Evolutionary conservation across 2,113 vertebrate species (phyloP).

Genomic region (Todiramphus saurophagus): DNA sequence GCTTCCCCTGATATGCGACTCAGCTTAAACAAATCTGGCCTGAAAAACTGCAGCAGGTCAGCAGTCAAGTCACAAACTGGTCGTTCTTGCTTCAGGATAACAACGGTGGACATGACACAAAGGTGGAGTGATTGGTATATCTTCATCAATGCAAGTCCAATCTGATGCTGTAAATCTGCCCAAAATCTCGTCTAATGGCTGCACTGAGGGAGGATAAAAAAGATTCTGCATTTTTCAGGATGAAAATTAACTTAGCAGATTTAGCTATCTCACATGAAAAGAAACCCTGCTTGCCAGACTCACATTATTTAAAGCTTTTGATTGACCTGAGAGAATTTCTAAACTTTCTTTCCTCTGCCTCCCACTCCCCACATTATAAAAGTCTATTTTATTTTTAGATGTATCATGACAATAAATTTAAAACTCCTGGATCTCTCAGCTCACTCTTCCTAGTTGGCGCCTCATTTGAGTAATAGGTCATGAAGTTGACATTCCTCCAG

Average conservation of each 20-base stretch:
- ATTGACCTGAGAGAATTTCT: constrained; percentile 25
- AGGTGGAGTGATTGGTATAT: not conserved
- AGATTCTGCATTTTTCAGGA: not conserved
- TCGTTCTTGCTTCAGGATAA: not conserved
- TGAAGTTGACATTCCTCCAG: constrained; percentile 36
- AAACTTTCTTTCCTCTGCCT: constrained; percentile 16
- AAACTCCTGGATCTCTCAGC: constrained; percentile 7
- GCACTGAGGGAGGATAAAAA: not conserved
- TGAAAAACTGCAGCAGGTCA: not conserved
- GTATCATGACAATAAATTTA: constrained; percentile 40
- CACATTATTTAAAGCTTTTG: constrained; percentile 41
- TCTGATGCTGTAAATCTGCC: not conserved
- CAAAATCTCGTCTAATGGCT: not conserved
- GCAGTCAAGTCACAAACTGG: not conserved
- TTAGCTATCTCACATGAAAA: not conserved
- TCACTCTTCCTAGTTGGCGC: constrained; percentile 23
- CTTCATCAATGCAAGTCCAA: not conserved
- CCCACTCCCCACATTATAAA: not conserved
- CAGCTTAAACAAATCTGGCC: not conserved
- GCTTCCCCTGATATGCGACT: not conserved
- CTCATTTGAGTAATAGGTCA: constrained; percentile 55
- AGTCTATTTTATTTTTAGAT: constrained; percentile 10
- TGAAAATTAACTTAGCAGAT: not conserved
- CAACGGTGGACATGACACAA: not conserved
- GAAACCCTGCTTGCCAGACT: not conserved